These are phyloP conservation scores for Pogoniulus pusillus DNA, from an alignment of 2,797 vertebrate species.

Conservation along the genomic window DNA sequence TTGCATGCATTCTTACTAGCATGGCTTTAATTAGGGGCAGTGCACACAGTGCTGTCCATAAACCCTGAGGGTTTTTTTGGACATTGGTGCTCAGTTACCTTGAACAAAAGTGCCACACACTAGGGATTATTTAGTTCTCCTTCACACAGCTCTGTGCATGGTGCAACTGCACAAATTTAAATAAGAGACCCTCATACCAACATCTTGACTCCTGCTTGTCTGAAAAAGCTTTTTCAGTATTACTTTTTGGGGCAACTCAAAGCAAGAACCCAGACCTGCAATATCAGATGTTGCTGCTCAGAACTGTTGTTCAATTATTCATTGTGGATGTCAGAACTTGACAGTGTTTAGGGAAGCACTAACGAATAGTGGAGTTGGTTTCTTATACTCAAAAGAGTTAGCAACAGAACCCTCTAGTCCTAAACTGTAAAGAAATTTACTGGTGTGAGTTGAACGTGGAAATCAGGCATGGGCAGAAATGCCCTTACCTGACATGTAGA, in stretches of 20 bases:
- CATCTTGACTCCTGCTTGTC: neutral
- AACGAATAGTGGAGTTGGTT: neutral
- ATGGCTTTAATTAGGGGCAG: neutral
- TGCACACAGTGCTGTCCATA: neutral
- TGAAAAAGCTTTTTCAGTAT: neutral
- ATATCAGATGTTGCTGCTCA: neutral
- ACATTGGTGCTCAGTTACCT: neutral
- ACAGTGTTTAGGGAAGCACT: neutral
- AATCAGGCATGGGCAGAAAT: neutral
- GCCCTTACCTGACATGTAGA: neutral
- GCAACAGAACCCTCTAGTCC: neutral
- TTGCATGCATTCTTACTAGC: neutral
- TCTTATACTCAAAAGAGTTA: neutral
- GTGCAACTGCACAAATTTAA: neutral
- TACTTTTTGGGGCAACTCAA: neutral
- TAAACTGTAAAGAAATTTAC: neutral
- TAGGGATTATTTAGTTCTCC: neutral
- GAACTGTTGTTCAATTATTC: neutral
- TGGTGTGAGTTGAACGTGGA: neutral
- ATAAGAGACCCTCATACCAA: neutral
- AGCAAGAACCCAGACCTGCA: neutral
- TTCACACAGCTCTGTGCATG: neutral
- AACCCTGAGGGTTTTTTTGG: neutral
- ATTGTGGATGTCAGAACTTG: neutral
- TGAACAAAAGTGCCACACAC: neutral